Evolutionary conservation across 2,888 invertebrate genomes (phyloP), one percentile per base, ranked within the genome.

Genomic region (Hirtodrosophila alboralis): DNA sequence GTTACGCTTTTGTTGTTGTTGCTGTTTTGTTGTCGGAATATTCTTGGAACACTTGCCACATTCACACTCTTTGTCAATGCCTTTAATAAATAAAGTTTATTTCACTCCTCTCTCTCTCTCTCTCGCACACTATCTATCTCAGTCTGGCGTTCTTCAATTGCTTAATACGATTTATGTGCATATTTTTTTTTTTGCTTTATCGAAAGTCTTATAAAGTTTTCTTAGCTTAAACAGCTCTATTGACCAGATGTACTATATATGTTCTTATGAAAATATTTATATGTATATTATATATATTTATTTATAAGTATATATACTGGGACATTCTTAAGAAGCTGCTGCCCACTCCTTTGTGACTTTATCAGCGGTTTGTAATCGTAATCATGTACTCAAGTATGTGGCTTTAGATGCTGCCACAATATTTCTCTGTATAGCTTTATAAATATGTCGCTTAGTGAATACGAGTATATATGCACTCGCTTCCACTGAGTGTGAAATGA

Each of bases 31-130:
- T 68, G 51, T 58, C 49, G 57, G 33, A 37, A 47, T 53, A 44
- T 75, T 75, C 75, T 75, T 52, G 77, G 77, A 79, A 80, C 60
- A 73, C 57, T 72, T 72, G 72, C 73, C 47, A 68, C 69, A 72
- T 51, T 53, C 62, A 59, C 40, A 71, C 80, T 71, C 48, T 54
- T 69, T 75, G 61, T 57, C 65, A 76, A 67, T 63, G 62, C 47
- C 13, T 56, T 43, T n/a, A n/a, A n/a, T n/a, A n/a, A n/a, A n/a
- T n/a, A n/a, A n/a, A n/a, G n/a, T n/a, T n/a, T 47, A 45, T 44
- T 41, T 28, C 37, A 21, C 28, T 45, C 61, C 6, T 36, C 48
- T 33, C 60, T 40, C 51, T 45, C 58, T 28, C 47, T 21, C 30
- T 28, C 54, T 8, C 48, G 10, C 37, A 14, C 23, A 13, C 10